Evolutionary conservation across 2,113 vertebrate genomes (phyloP), one percentile per base, ranked within the genome.

Genomic region (Thalassarche chlororhynchos): DNA sequence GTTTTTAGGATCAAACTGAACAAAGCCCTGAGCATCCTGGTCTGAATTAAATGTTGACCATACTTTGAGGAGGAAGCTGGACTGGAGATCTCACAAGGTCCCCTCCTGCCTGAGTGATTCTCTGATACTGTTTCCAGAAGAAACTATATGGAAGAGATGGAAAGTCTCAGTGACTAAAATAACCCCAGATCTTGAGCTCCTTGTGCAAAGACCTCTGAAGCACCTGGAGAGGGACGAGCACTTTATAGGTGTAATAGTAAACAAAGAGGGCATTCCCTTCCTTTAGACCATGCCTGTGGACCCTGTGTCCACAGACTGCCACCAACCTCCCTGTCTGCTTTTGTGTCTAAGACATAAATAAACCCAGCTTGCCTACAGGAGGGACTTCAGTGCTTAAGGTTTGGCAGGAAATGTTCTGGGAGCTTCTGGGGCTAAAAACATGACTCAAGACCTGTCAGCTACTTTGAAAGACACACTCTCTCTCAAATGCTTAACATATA

Each of bases 401-500:
- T 82, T 76, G 77, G 36, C 44, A 89, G 40, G 44, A 90, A 82
- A 72, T 44, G 31, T 70, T 87, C 62, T 62, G 66, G 26, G 44
- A 69, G 15, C 20, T 58, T 84, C 61, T 75, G 55, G 28, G 23
- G 17, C 34, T 87, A 28, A 52, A 95, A 64, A 49, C 46, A 65
- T 34, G 31, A 32, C 24, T 68, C 51, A 65, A 60, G 64, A 64
- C 40, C 29, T 57, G 40, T 12, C 65, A 93, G 47, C 49, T 69
- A 8, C 42, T 93, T 75, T 77, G 23, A 88, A 88, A 82, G 55
- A 40, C 51, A 66, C 14, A 28, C 11, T 23, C 1, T 17, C 23
- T 70, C 61, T 65, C 29, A 72, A 69, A 91, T 49, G 47, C 47
- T 93, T 72, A 69, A 74, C 25, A 17, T 74, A 89, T 98, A 99